Conservation (phyloP, 2,113 vertebrate genomes). For the Sminthopsis crassicaudata region DNA sequence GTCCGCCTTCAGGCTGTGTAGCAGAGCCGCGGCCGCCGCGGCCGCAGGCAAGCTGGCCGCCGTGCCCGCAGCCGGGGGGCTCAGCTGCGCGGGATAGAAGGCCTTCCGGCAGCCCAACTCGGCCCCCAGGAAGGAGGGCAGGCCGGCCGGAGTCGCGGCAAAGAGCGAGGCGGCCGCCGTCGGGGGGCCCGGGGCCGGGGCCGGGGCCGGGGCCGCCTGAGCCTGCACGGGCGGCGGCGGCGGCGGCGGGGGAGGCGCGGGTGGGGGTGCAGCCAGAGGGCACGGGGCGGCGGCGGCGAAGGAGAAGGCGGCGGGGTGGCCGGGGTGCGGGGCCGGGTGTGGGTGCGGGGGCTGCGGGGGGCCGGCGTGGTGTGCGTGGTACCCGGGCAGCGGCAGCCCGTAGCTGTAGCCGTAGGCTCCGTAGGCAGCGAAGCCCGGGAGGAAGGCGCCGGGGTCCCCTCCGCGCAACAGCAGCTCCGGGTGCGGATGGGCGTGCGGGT, state of each 20-base stretch:
- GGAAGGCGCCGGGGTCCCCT: conserved; percentile 91
- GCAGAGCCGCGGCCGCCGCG: conserved; percentile 88
- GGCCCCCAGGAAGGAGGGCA: conserved; percentile 90
- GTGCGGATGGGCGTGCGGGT: conserved; percentile 72
- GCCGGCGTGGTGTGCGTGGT: conserved; percentile 84
- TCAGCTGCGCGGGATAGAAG: conserved; percentile 86
- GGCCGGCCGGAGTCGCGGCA: conserved; percentile 87
- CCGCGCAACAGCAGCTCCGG: conserved; percentile 89
- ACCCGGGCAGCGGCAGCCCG: conserved; percentile 94
- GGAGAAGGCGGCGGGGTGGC: conserved; percentile 84
- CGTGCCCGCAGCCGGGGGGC: conserved; percentile 80
- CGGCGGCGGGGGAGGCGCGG: conserved; percentile 88
- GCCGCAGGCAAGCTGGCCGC: conserved; percentile 79
- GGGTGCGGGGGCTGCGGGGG: conserved; percentile 76
- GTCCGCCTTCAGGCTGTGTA: conserved; percentile 92
- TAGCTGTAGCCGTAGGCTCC: conserved; percentile 97
- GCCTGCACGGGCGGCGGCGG: conserved; percentile 84
- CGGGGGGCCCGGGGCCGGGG: conserved; percentile 87
- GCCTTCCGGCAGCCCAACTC: conserved; percentile 88
- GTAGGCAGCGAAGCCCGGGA: conserved; percentile 95
- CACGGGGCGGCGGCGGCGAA: conserved; percentile 90
- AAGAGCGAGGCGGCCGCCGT: conserved; percentile 84
- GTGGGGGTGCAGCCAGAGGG: conserved; percentile 84
- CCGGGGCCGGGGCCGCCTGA: conserved; percentile 68
- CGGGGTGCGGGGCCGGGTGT: conserved; percentile 58